Evolutionary conservation across 2,888 invertebrate genomes (phyloP).

Genomic region (Chromoteleia sp.): DNA sequence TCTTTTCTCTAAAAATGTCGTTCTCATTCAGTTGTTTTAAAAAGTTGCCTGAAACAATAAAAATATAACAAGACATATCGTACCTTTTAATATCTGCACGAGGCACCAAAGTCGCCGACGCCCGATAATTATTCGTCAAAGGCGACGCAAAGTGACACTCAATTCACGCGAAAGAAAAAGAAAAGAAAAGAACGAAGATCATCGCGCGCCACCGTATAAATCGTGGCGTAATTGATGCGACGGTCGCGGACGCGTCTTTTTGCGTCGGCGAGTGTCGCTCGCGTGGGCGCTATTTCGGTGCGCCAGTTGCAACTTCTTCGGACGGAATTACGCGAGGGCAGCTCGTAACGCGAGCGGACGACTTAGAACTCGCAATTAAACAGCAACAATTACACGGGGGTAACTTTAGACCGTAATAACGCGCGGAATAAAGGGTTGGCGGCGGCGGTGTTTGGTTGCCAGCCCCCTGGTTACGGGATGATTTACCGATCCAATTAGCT

Average conservation of each 20-base stretch:
- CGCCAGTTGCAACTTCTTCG: slow-evolving; percentile 70
- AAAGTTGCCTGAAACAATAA: too few relatives aligned
- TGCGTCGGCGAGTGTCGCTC: slow-evolving; percentile 50
- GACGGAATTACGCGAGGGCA: slow-evolving; percentile 73
- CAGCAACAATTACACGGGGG: slow-evolving; percentile 85
- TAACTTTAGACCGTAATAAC: slow-evolving; percentile 85
- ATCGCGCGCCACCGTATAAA: slow-evolving; percentile 44
- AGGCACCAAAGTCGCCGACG: slow-evolving; percentile 3
- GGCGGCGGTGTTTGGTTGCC: slow-evolving; percentile 79
- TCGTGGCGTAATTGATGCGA: slow-evolving; percentile 59
- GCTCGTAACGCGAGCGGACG: slow-evolving; percentile 77
- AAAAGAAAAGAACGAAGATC: slow-evolving; percentile 14
- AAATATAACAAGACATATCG: too few relatives aligned
- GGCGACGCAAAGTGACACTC: not conserved
- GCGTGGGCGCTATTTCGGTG: slow-evolving; percentile 67
- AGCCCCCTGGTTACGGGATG: slow-evolving; percentile 83
- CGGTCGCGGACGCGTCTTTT: slow-evolving; percentile 54
- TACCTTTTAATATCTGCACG: not conserved
- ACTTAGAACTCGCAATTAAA: slow-evolving; percentile 85
- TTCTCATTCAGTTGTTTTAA: too few relatives aligned
- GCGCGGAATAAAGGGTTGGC: slow-evolving; percentile 84
- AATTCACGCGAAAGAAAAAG: not conserved
- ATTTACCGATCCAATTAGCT: slow-evolving; percentile 85
- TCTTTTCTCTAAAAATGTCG: too few relatives aligned
- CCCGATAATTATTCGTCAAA: slow-evolving; percentile 11